A percentile compares a stretch with the other conserved stretches of the same genome.
Conservation (phyloP, 2,797 vertebrate species). For the Pseudochromis fuscus region DNA sequence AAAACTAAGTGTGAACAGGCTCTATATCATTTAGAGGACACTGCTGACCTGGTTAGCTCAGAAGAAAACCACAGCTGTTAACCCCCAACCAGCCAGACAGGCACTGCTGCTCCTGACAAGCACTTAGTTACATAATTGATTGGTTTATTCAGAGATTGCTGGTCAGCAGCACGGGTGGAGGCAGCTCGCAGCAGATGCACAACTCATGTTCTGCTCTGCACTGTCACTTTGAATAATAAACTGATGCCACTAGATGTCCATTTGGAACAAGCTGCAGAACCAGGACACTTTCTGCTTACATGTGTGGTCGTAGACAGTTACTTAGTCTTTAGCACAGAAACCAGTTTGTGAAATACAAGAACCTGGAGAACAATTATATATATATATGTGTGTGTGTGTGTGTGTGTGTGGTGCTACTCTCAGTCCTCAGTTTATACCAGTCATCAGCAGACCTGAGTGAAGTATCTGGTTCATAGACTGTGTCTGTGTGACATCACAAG, state of each 20-base stretch:
- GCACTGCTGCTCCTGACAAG: slow-evolving; percentile 24
- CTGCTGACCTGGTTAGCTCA: background rate
- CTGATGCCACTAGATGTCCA: slow-evolving; percentile 7
- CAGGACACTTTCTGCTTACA: background rate
- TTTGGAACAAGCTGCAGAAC: slow-evolving; percentile 29
- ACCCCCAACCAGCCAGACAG: background rate
- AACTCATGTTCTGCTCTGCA: slow-evolving; percentile 41
- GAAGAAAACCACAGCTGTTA: background rate
- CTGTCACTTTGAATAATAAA: slow-evolving; percentile 57
- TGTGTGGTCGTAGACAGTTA: slow-evolving; percentile 9
- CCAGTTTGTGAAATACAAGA: slow-evolving; percentile 19
- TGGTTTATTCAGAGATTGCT: slow-evolving; percentile 16
- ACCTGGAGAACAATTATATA: background rate
- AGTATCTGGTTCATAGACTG: slow-evolving; percentile 28
- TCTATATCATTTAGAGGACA: background rate
- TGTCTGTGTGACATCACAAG: too few relatives aligned
- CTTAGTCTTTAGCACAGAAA: slow-evolving; percentile 17
- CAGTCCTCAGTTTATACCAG: slow-evolving; percentile 10
- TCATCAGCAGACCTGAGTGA: slow-evolving; percentile 17
- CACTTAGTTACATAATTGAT: slow-evolving; percentile 54
- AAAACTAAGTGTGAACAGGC: too few relatives aligned
- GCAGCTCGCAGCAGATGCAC: slow-evolving; percentile 37
- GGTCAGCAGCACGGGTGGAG: slow-evolving; percentile 40
- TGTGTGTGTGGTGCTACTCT: background rate
- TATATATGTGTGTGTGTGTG: background rate